phyloP scores from a whole-genome alignment of 1,140 invertebrate genomes.

The Drosophila prosaltans region DNA sequence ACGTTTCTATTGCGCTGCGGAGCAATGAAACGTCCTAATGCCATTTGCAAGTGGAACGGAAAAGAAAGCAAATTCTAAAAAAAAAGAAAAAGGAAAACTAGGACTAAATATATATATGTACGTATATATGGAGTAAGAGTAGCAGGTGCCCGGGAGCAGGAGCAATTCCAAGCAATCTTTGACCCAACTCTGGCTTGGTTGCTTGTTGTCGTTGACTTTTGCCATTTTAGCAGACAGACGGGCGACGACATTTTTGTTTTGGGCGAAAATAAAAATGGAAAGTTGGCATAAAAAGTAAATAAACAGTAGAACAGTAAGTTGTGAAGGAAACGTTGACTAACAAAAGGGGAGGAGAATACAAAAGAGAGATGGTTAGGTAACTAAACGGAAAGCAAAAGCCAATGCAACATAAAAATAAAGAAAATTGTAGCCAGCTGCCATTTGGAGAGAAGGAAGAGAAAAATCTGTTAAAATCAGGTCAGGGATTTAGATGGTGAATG shows the following conservation, averaged over 20 bases:
- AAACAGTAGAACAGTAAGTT: conserved; percentile 42
- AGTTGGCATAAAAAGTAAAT: conserved; percentile 77
- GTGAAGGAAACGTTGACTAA: conserved; percentile 26
- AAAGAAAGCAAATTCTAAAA: not conserved
- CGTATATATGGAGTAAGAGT: not conserved
- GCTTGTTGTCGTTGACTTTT: conserved; percentile 44
- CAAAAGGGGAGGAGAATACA: not conserved
- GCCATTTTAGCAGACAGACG: conserved; percentile 49
- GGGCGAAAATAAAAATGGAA: conserved; percentile 68
- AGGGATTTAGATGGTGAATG: conserved; percentile 67
- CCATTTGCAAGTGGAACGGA: conserved; percentile 61
- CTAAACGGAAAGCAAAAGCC: conserved; percentile 73
- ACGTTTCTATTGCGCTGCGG: conserved; percentile 56
- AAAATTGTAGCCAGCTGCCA: conserved; percentile 8
- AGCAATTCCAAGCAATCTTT: conserved; percentile 23
- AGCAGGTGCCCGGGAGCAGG: not conserved
- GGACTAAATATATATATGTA: not conserved
- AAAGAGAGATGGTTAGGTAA: conserved; percentile 52
- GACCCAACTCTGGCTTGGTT: conserved; percentile 20
- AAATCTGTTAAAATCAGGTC: conserved; percentile 72
- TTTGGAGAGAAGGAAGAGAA: conserved; percentile 20
- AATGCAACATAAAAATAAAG: conserved; percentile 44
- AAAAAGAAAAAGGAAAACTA: not conserved
- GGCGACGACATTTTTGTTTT: conserved; percentile 52
- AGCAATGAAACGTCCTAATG: conserved; percentile 70